Evolutionary conservation across 2,797 vertebrate species (phyloP).

Genomic region (Halcyon leucocephala): DNA sequence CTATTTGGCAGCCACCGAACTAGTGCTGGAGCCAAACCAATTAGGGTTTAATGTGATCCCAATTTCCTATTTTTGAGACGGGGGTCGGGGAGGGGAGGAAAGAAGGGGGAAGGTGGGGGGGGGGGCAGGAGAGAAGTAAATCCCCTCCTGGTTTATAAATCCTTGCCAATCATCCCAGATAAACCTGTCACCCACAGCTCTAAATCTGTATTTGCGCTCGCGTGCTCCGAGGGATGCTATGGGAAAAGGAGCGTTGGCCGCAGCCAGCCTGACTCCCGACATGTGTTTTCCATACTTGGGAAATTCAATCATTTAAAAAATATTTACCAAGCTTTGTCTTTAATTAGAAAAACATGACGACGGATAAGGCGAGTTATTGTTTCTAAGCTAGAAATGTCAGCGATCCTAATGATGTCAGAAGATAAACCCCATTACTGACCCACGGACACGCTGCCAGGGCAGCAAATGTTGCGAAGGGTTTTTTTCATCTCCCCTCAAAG

Average conservation of each 20-base stretch:
- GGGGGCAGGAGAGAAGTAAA: constrained; percentile 48
- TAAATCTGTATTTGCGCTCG: constrained; percentile 39
- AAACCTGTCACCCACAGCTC: constrained; percentile 69
- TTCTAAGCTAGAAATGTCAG: constrained; percentile 64
- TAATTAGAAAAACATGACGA: constrained; percentile 75
- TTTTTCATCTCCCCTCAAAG: not conserved
- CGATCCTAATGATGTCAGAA: constrained; percentile 54
- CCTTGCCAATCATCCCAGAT: constrained; percentile 69
- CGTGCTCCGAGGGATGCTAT: constrained; percentile 23
- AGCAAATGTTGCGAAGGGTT: not conserved
- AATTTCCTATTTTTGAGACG: constrained; percentile 71
- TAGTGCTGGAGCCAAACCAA: constrained; percentile 73
- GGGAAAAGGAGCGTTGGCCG: constrained; percentile 43
- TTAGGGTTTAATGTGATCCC: constrained; percentile 71
- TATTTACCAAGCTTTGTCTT: constrained; percentile 74
- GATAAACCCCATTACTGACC: constrained; percentile 34
- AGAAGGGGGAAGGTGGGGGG: not conserved
- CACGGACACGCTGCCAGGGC: not conserved
- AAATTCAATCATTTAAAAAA: constrained; percentile 77
- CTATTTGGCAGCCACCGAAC: constrained; percentile 67
- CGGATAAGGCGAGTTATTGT: constrained; percentile 70
- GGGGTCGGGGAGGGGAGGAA: not conserved
- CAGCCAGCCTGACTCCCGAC: constrained; percentile 49
- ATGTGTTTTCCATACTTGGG: constrained; percentile 74
- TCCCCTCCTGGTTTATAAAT: constrained; percentile 66